These are phyloP conservation scores for Campoletis raptor DNA, from an alignment of 2,888 invertebrate genomes.

Conservation along the genomic window DNA sequence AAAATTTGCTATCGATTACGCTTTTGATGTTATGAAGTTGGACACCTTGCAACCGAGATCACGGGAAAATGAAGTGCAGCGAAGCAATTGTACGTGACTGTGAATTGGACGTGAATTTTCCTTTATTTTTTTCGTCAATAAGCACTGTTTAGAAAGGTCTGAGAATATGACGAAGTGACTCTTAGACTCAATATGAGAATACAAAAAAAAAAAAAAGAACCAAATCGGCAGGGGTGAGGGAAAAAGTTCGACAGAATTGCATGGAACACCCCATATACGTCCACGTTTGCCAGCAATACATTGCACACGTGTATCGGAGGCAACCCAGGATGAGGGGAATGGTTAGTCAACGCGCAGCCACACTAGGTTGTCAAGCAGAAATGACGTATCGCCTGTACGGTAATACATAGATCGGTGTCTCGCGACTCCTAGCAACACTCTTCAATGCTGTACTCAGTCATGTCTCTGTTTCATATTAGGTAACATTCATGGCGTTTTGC, in stretches of 20 bases:
- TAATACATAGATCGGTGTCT: conserved; percentile 67
- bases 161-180: no score
- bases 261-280: neutral
- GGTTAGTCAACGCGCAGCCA: conserved; percentile 76
- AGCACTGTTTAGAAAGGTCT: no score
- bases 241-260: no score
- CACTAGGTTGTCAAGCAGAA: conserved; percentile 78
- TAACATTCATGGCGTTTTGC: conserved; percentile 41
- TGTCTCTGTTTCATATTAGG: conserved; percentile 44
- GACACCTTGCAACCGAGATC: no score
- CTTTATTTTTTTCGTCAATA: no score
- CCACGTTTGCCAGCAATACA: conserved; percentile 45
- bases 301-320: conserved; percentile 28
- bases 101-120: no score
- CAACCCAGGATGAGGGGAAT: conserved; percentile 12
- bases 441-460: conserved; percentile 26
- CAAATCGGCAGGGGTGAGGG: no score
- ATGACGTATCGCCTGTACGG: conserved; percentile 82
- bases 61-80: no score
- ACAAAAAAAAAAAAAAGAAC: no score
- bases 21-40: no score
- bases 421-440: conserved; percentile 45
- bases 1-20: neutral
- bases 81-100: no score
- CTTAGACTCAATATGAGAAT: no score